These are phyloP conservation scores for Bimastos eiseni DNA, from an alignment of 2,888 invertebrate genomes.

Conservation along the genomic window DNA sequence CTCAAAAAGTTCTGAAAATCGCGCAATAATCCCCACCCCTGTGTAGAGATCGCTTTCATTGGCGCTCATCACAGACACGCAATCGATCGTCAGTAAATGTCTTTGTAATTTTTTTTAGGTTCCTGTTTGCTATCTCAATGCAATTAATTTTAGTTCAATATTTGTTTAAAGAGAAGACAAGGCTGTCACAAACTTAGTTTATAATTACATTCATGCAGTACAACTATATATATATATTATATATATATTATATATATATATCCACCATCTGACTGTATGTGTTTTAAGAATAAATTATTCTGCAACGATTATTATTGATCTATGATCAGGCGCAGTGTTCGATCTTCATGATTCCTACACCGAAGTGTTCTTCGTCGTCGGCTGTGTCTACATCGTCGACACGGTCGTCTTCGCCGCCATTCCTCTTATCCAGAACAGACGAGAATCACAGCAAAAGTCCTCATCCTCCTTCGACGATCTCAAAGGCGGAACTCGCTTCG, in stretches of 20 bases:
- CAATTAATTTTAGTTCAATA: no score
- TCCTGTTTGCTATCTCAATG: not conserved
- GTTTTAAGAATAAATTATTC: not conserved
- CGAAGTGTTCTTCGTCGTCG: slow-evolving; percentile 49
- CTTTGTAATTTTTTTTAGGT: not conserved
- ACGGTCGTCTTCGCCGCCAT: slow-evolving; percentile 46
- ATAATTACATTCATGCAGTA: no score
- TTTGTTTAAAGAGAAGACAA: no score
- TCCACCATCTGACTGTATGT: no score
- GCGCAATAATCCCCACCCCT: no score
- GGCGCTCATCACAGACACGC: no score
- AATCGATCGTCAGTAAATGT: not conserved
- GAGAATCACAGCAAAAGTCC: slow-evolving; percentile 26
- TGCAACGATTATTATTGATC: not conserved
- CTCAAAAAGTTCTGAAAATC: no score
- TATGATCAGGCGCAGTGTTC: slow-evolving; percentile 45
- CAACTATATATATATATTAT: no score
- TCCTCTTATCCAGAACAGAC: slow-evolving; percentile 38
- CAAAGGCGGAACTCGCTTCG: slow-evolving; percentile 32
- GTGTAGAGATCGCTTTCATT: no score
- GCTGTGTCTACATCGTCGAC: slow-evolving; percentile 46
- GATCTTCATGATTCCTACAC: slow-evolving; percentile 48
- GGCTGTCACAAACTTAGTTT: no score
- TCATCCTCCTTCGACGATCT: slow-evolving; percentile 30
- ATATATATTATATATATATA: no score